Conservation (phyloP, 2,797 vertebrate species). For the Gorsachius magnificus region DNA sequence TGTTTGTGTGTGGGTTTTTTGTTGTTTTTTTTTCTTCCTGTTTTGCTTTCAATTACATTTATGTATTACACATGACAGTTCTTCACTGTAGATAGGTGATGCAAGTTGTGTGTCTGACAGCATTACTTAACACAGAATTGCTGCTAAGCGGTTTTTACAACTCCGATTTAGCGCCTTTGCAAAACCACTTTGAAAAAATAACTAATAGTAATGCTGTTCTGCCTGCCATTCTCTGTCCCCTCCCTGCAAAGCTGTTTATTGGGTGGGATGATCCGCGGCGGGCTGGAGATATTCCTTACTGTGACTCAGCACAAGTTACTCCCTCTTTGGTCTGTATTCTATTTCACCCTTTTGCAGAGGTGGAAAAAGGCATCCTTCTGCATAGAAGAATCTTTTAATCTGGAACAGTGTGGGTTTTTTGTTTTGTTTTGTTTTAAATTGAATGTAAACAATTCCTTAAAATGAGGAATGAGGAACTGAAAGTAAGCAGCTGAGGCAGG, state of each 20-base stretch:
- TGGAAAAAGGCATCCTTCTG: neutral
- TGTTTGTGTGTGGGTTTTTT: neutral
- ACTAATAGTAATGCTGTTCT: neutral
- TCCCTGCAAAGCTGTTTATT: fast-evolving
- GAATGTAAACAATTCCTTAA: neutral
- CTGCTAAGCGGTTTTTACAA: neutral
- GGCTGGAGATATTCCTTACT: neutral
- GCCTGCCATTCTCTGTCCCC: neutral
- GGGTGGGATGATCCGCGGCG: neutral
- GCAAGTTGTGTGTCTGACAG: neutral
- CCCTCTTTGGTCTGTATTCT: neutral
- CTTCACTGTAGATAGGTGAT: neutral
- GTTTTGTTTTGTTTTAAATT: neutral
- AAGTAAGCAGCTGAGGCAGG: neutral
- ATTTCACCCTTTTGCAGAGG: neutral
- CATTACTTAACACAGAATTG: neutral
- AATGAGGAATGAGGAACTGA: slow-evolving; percentile 8
- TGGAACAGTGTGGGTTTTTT: neutral
- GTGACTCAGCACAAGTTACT: neutral
- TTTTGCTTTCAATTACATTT: neutral
- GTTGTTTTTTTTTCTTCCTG: neutral
- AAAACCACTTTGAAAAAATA: neutral
- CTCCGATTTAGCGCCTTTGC: neutral
- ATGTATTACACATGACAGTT: neutral
- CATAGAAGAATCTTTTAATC: neutral